These are phyloP conservation scores for Tinea trinotella DNA, from an alignment of 2,888 invertebrate genomes.

Conservation along the genomic window DNA sequence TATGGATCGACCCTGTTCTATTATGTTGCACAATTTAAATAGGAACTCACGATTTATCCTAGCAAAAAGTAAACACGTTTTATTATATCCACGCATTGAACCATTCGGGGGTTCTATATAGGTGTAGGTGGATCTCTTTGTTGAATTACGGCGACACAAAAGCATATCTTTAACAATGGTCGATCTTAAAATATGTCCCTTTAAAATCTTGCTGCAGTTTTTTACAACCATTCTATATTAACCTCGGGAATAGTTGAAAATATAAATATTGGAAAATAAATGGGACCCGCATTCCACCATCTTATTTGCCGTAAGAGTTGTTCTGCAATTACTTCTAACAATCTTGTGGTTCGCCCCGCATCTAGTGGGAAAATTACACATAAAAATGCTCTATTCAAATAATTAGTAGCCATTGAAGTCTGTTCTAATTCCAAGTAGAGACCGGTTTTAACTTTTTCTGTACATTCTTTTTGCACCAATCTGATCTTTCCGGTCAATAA, in stretches of 20 bases:
- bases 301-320: constrained; percentile 45
- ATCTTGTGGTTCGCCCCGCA: constrained; percentile 62
- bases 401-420: constrained; percentile 40
- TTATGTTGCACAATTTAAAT: constrained; percentile 64
- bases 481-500: constrained; percentile 45
- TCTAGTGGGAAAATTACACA: constrained; percentile 53
- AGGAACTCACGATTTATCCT: constrained; percentile 47
- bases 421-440: constrained; percentile 42
- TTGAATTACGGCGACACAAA: constrained; percentile 56
- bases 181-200: constrained; percentile 32
- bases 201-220: constrained; percentile 26
- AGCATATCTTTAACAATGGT: constrained; percentile 48
- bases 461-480: constrained; percentile 33
- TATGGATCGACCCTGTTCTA: constrained; percentile 44
- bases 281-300: constrained; percentile 51
- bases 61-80: constrained; percentile 61
- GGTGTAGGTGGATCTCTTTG: constrained; percentile 39
- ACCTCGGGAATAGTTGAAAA: not conserved
- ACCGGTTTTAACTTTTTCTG: constrained; percentile 38
- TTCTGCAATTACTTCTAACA: constrained; percentile 61
- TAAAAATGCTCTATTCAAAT: constrained; percentile 57
- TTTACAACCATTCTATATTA: constrained; percentile 22
- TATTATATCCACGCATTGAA: constrained; percentile 62
- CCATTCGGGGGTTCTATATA: constrained; percentile 56
- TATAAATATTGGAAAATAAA: too few species aligned